Percentiles rank a stretch among this genome's conserved stretches.
Conservation (phyloP, 2,888 invertebrate genomes). For the Mongoloraphidia duomilia region DNA sequence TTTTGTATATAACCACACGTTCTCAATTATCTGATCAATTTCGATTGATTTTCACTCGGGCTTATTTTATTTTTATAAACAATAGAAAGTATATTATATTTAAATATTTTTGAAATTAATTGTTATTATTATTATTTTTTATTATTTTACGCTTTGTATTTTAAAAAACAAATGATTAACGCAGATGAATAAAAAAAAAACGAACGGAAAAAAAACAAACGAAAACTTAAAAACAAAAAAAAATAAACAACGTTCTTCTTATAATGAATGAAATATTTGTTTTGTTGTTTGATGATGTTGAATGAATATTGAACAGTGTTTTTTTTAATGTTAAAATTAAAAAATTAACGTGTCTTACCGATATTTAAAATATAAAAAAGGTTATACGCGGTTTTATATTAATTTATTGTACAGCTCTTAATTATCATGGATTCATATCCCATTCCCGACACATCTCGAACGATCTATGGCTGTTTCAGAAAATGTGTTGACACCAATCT, state of each 20-base stretch:
- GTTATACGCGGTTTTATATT: not conserved
- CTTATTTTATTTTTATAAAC: too few species aligned
- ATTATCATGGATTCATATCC: conserved; percentile 47
- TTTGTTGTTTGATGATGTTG: too few species aligned
- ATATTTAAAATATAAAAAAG: not conserved
- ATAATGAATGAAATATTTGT: too few species aligned
- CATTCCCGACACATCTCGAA: conserved; percentile 56
- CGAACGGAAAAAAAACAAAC: not conserved
- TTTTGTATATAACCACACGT: conserved; percentile 6
- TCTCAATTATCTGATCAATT: conserved; percentile 6
- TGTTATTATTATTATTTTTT: too few species aligned
- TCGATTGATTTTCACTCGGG: not conserved
- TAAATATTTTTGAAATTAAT: too few species aligned
- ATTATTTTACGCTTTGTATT: too few species aligned
- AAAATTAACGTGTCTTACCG: too few species aligned
- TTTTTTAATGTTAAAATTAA: too few species aligned
- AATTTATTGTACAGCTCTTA: not conserved
- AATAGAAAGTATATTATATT: too few species aligned
- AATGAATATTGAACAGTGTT: too few species aligned
- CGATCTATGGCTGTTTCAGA: conserved; percentile 78
- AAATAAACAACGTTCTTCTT: too few species aligned
- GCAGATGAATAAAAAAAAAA: not conserved
- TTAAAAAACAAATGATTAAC: too few species aligned
- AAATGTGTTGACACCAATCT: conserved; percentile 85
- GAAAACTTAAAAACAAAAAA: not conserved